Evolutionary conservation across 2,113 vertebrate genomes (phyloP), one percentile per base, ranked within the genome.

Genomic region (Eclectus roratus): DNA sequence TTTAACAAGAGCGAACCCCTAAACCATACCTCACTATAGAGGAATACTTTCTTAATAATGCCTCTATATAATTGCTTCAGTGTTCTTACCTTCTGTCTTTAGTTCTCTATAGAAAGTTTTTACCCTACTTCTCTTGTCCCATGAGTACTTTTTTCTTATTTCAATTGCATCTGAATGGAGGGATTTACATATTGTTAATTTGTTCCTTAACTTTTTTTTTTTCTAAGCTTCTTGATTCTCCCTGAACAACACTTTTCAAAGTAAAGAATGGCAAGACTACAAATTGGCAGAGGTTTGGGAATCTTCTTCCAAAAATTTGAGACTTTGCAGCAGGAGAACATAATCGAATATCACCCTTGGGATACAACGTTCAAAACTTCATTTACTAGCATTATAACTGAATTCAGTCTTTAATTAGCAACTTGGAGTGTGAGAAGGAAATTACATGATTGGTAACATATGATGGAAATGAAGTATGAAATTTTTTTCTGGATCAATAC

Each of bases 341-440:
- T 60, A 89, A 92, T 86, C 29, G 7, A 89, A 71, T 91, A 79
- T 83, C n/a, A 96, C 71, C 92, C 95, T 85, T 56, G 96, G 94
- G 86, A 95, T 85, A 85, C 21, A 90, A 90, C 74, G 72, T 70
- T 96, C 93, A 91, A 88, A 95, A 96, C 66, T 95, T 95, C 73
- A 71, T 95, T 96, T 96, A 88, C 77, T 85, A 92, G 68, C 53
- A 88, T 91, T 96, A 91, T 85, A 74, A 86, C 91, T 69, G 49
- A 96, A 97, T 95, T 95, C 94, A 85, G 73, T 96, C 88, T 87
- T 97, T 97, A 98, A 98, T 98, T 97, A 97, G 96, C 88, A 95
- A 66, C 74, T 91, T 92, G 93, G 94, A 97, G 74, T 91, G 56
- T 88, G 92, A 96, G 50, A 87, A 91, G 85, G 56, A 95, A 85